A percentile compares a stretch with the other conserved stretches of the same genome.
These are phyloP conservation scores for Latrodectus hesperus DNA, from an alignment of 2,888 invertebrate species.

Conservation along the genomic window DNA sequence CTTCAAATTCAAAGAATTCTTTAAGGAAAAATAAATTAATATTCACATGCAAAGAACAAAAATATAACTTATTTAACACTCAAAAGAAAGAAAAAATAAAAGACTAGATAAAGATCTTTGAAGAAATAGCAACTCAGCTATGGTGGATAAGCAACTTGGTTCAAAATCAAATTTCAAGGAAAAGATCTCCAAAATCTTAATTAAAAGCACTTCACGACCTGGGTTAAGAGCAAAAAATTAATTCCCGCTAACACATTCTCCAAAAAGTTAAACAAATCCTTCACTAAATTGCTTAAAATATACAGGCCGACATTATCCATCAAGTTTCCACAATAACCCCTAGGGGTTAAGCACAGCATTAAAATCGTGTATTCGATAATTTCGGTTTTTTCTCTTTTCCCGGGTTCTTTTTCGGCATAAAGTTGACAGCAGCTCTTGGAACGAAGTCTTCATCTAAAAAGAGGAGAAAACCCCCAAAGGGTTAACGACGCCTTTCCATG, in stretches of 20 bases:
- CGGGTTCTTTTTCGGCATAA: slow-evolving; percentile 11
- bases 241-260: not conserved
- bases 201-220: not conserved
- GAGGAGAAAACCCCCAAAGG: slow-evolving; percentile 30
- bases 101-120: too few relatives aligned
- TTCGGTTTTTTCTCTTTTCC: slow-evolving; percentile 5
- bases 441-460: slow-evolving; percentile 26
- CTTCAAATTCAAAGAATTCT: too few relatives aligned
- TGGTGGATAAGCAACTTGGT: too few relatives aligned
- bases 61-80: too few relatives aligned
- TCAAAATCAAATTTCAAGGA: not conserved
- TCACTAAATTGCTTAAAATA: slow-evolving; percentile 25
- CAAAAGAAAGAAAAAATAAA: too few relatives aligned
- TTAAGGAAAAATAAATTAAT: too few relatives aligned
- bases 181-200: not conserved
- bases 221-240: not conserved
- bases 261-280: slow-evolving; percentile 17
- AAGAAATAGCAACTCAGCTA: too few relatives aligned
- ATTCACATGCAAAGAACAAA: too few relatives aligned
- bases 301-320: slow-evolving; percentile 18
- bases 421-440: slow-evolving; percentile 27
- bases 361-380: slow-evolving; percentile 30
- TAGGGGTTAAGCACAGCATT: slow-evolving; percentile 22
- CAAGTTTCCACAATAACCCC: slow-evolving; percentile 11
- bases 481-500: slow-evolving; percentile 41